Base-by-base conservation (phyloP, 2,113 vertebrate genomes). In the Nannobrachium achirus region DNA sequence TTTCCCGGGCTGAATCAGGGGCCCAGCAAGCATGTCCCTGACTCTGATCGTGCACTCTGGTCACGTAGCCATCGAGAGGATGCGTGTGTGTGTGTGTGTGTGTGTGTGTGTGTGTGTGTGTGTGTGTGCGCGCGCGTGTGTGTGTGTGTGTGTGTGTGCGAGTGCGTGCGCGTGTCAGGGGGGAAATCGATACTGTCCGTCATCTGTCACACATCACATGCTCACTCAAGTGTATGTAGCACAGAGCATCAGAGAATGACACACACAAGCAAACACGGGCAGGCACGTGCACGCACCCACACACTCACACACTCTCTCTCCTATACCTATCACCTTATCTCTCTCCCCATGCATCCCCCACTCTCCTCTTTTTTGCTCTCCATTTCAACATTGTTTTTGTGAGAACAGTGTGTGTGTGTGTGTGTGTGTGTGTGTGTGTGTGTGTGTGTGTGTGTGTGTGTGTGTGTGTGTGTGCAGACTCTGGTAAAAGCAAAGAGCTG, bases 181-280 rank as follows among this genome's bases (percentile, higher is more conserved):
- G 63, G 56, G 67, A 83, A 87, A 86, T 69, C 76, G 78, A 83
- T 75, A 71, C 76, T 76, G 83, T 77, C 80, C 50, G 15, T 89
- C 84, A 88, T 82, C 81, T 85, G 84, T 82, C 86, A 79, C 58
- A 59, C 65, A 89, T 88, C 86, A 84, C 77, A 66, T 53, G 77
- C 75, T 85, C 71, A 63, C 56, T 79, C 75, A 61, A 75, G 78
- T 70, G 58, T 18, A 76, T 62, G 65, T 62, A 84, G 88, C 76
- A 19, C 50, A 0, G 10, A 69, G 79, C 46, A 61, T 60, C 38
- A 51, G 20, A 41, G 15, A 18, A 19, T 15, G 15, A 20, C 57
- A 44, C 40, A 10, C 6, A 16, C n/a, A 18, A 8, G 18, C 57
- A 44, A 40, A 19, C 57, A 44, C 57, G 19, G 53, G 7, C 33